Evolutionary conservation across 1,140 invertebrate species (phyloP), one percentile per base, ranked within the genome.

Genomic region (Trichonephila clavipes): DNA sequence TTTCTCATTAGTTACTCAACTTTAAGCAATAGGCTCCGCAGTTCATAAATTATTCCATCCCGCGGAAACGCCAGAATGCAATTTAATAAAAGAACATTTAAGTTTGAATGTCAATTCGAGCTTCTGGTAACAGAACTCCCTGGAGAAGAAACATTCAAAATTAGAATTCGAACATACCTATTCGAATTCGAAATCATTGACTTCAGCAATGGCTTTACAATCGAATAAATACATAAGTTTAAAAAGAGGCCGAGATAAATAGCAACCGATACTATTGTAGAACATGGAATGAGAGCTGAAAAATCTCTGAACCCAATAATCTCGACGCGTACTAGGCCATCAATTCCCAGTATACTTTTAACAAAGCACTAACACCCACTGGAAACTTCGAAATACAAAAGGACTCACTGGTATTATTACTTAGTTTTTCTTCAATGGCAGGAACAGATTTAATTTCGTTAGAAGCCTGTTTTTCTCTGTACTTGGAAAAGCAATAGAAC

Each of bases 11-110:
- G 34, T 77, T 40, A 77, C 34, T 40, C 72, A 77, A 77, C 28
- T 34, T 34, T 34, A 40, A 16, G 4, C 16, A 19, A 77, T 34
- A 77, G 24, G 34, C 34, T 77, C 18, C 5, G 14, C 10, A 18
- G 28, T 77, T 77, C 6, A 34, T 77, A 77, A 34, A 77, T 77
- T 77, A 34, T 40, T 77, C 72, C 16, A 7, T 77, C 12, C 28
- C 12, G 19, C 14, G 72, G 21, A 77, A 77, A 77, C 3, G 72
- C 6, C 24, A 77, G 28, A 77, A 77, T 18, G 72, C 72, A 34
- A 77, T 77, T 77, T 77, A 40, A 77, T 77, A 77, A 28, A 51
- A 77, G 72, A 77, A 77, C 72, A 34, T 77, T 77, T 77, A 77
- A 77, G 34, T 77, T 28, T 14, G 72, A 77, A 28, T 77, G 72